These are phyloP conservation scores for Chelonus insularis DNA, from an alignment of 1,140 invertebrate species.

Conservation along the genomic window DNA sequence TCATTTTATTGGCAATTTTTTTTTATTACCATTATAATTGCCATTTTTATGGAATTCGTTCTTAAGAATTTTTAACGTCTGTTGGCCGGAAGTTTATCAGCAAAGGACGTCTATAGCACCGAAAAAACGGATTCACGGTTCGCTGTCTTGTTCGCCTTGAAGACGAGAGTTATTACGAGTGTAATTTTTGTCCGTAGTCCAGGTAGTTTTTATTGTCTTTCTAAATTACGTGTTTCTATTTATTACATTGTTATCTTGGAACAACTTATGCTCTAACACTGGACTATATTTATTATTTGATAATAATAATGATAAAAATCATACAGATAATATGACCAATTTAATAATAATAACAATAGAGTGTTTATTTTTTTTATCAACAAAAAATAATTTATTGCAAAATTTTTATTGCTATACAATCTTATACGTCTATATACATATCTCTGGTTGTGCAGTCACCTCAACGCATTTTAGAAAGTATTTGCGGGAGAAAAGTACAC, in stretches of 20 bases:
- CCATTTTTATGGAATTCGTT: too few species aligned
- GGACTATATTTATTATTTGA: too few species aligned
- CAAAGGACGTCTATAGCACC: neutral
- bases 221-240: too few species aligned
- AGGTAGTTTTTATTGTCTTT: too few species aligned
- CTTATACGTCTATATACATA: neutral
- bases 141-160: slow-evolving; percentile 22
- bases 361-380: slow-evolving; percentile 1
- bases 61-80: neutral
- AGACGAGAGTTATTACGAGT: neutral
- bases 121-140: slow-evolving; percentile 23
- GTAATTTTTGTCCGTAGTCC: neutral
- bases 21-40: too few species aligned
- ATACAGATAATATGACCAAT: too few species aligned
- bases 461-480: slow-evolving; percentile 54
- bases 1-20: too few species aligned
- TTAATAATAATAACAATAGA: neutral
- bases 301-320: too few species aligned
- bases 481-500: slow-evolving; percentile 19
- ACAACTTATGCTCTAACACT: too few species aligned
- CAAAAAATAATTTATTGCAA: slow-evolving; percentile 23
- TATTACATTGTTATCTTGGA: too few species aligned
- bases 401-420: slow-evolving; percentile 37
- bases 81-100: neutral
- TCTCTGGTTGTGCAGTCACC: slow-evolving; percentile 39